Percentiles rank a stretch among this genome's conserved stretches.
Evolutionary conservation across 2,888 invertebrate genomes (phyloP).

Genomic region (Lysandra bellargus): DNA sequence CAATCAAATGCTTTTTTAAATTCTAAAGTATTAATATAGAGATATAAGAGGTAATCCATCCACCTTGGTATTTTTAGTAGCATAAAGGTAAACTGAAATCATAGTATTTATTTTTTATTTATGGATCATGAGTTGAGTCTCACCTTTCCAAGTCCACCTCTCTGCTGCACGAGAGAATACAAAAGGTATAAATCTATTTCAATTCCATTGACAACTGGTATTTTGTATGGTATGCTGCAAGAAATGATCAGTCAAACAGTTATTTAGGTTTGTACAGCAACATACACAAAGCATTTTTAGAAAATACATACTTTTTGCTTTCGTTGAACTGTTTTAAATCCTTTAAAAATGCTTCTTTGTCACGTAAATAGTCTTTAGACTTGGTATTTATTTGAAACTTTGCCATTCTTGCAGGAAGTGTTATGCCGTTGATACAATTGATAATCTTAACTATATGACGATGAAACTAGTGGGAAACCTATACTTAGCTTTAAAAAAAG

Average conservation of each 20-base stretch:
- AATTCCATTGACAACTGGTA: slow-evolving; percentile 91
- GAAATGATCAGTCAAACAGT: slow-evolving; percentile 25
- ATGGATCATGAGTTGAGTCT: slow-evolving; percentile 44
- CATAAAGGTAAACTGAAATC: no score
- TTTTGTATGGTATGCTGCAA: slow-evolving; percentile 81
- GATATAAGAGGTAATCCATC: neutral
- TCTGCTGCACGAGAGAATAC: slow-evolving; percentile 93
- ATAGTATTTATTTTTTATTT: neutral
- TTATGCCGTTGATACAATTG: neutral
- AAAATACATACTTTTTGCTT: slow-evolving; percentile 90
- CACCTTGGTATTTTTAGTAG: no score
- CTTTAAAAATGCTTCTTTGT: slow-evolving; percentile 89
- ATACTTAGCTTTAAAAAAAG: neutral
- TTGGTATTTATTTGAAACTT: slow-evolving; percentile 76
- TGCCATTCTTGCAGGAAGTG: slow-evolving; percentile 59
- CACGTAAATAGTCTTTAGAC: slow-evolving; percentile 86
- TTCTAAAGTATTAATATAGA: neutral
- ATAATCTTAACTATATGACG: neutral
- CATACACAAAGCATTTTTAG: neutral
- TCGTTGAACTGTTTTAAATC: slow-evolving; percentile 95
- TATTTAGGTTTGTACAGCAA: neutral
- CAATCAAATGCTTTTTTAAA: no score
- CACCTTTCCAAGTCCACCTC: slow-evolving; percentile 98
- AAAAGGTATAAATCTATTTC: slow-evolving; percentile 95
- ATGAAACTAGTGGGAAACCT: neutral